A percentile compares a stretch with the other conserved stretches of the same genome.
These are phyloP conservation scores for Coptotermes formosanus DNA, from an alignment of 1,140 invertebrate genomes.

Conservation along the genomic window DNA sequence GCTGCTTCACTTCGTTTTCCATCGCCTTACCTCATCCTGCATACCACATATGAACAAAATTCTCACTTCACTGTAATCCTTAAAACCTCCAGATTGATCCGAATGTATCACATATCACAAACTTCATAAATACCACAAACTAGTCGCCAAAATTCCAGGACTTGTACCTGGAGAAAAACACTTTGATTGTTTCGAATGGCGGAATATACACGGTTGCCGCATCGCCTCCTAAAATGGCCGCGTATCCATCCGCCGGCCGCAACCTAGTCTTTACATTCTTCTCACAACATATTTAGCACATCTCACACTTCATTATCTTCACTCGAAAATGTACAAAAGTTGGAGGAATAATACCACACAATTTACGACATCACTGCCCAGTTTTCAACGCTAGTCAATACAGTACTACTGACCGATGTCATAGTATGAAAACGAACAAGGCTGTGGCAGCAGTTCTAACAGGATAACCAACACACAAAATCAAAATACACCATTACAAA, in stretches of 20 bases:
- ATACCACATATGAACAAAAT: slow-evolving; percentile 26
- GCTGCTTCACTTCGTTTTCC: slow-evolving; percentile 66
- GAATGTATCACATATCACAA: slow-evolving; percentile 28
- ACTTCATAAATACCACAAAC: slow-evolving; percentile 39
- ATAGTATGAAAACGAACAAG: slow-evolving; percentile 20
- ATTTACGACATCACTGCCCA: slow-evolving; percentile 21
- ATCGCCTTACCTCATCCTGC: slow-evolving; percentile 33
- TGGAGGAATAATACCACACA: neutral
- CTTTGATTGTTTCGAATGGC: slow-evolving; percentile 64
- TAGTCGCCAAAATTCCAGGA: slow-evolving; percentile 52
- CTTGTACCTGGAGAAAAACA: slow-evolving; percentile 58
- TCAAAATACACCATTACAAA: neutral
- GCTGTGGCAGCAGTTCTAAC: slow-evolving; percentile 26
- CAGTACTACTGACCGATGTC: slow-evolving; percentile 21
- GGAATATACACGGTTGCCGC: slow-evolving; percentile 67
- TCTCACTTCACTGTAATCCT: slow-evolving; percentile 34
- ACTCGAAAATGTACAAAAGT: slow-evolving; percentile 9
- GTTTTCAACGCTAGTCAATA: slow-evolving; percentile 21
- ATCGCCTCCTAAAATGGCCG: slow-evolving; percentile 67
- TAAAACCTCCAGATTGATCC: slow-evolving; percentile 24
- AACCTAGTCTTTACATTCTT: slow-evolving; percentile 26
- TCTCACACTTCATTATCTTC: neutral
- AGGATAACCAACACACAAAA: neutral
- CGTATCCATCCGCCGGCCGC: slow-evolving; percentile 44
- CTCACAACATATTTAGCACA: neutral